phyloP scores from a whole-genome alignment of 2,888 invertebrate genomes.

The Archips crataeganus region DNA sequence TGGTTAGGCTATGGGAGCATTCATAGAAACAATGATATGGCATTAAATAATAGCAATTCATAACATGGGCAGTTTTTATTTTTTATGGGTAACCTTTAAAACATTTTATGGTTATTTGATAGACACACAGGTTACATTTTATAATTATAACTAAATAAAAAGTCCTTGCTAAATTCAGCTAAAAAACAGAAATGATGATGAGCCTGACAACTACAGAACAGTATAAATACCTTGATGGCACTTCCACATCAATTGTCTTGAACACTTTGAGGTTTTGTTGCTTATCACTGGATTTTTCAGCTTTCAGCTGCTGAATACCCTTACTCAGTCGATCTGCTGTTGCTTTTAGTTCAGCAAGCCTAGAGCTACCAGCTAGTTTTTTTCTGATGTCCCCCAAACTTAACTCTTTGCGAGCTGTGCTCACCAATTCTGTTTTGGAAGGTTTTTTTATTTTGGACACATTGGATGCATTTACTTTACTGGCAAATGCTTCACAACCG shows the following conservation, averaged over 20 bases:
- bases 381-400: slow-evolving; percentile 89
- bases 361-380: slow-evolving; percentile 88
- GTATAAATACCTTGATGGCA: slow-evolving; percentile 88
- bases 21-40: background rate
- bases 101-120: too few species aligned
- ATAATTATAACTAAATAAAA: too few species aligned
- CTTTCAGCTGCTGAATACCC: slow-evolving; percentile 87
- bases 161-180: too few species aligned
- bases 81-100: too few species aligned
- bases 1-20: background rate
- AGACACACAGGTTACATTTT: too few species aligned
- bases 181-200: background rate
- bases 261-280: slow-evolving; percentile 87
- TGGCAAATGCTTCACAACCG: slow-evolving; percentile 60
- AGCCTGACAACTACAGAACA: background rate
- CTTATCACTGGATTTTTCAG: slow-evolving; percentile 65
- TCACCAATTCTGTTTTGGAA: slow-evolving; percentile 71
- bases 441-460: slow-evolving; percentile 52
- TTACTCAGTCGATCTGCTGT: slow-evolving; percentile 88
- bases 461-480: slow-evolving; percentile 69
- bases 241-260: slow-evolving; percentile 91
- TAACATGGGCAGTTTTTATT: background rate
- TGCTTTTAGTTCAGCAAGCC: slow-evolving; percentile 89
- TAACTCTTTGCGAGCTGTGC: slow-evolving; percentile 85
- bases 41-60: background rate